Evolutionary conservation across 2,113 vertebrate species (phyloP).

Genomic region (Poeciliopsis prolifica): DNA sequence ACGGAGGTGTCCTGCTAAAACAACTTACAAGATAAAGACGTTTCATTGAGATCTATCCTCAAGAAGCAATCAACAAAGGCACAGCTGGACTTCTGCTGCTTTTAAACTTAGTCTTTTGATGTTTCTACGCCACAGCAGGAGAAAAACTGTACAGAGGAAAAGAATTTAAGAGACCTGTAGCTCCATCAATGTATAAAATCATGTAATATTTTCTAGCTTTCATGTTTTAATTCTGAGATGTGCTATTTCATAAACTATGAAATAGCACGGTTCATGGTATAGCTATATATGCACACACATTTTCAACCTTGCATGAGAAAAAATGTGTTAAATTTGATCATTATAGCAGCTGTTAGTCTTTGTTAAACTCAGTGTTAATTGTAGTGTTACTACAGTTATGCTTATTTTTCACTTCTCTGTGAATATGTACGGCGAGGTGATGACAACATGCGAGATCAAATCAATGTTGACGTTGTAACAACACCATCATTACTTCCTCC

Average conservation of each 20-base stretch:
- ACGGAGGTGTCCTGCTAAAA: slow-evolving; percentile 31
- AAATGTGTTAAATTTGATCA: not conserved
- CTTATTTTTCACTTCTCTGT: slow-evolving; percentile 35
- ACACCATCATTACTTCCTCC: slow-evolving; percentile 57
- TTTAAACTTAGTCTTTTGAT: slow-evolving; percentile 58
- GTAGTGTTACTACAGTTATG: slow-evolving; percentile 28
- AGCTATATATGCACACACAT: not conserved
- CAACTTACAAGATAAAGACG: slow-evolving; percentile 61
- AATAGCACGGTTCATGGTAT: not conserved
- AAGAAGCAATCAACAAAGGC: slow-evolving; percentile 65
- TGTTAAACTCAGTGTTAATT: slow-evolving; percentile 5
- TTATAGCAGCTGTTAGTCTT: not conserved
- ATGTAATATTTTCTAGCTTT: not conserved
- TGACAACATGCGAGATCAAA: slow-evolving; percentile 67
- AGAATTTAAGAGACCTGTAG: slow-evolving; percentile 4
- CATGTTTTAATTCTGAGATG: not conserved
- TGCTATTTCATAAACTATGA: not conserved
- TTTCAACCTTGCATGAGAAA: not conserved
- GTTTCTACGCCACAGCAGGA: slow-evolving; percentile 31
- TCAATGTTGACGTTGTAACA: slow-evolving; percentile 56
- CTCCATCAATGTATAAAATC: slow-evolving; percentile 7
- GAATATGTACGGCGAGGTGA: slow-evolving; percentile 45
- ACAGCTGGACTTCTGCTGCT: slow-evolving; percentile 57
- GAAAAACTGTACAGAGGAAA: not conserved
- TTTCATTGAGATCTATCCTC: slow-evolving; percentile 44